phyloP scores from a whole-genome alignment of 1,140 invertebrate genomes.

The Atta texana region DNA sequence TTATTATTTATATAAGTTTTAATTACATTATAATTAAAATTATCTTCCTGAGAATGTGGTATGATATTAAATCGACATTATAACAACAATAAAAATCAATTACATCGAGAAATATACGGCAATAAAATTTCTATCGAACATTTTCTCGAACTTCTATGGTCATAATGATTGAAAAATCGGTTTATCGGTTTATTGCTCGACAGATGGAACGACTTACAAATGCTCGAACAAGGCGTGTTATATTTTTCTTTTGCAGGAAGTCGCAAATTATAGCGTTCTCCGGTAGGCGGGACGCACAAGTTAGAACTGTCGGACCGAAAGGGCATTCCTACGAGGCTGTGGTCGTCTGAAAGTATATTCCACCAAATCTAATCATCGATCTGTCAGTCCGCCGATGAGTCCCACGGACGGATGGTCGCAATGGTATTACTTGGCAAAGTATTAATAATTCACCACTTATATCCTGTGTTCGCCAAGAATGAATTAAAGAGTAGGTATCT shows the following conservation, averaged over 20 bases:
- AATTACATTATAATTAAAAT: neutral
- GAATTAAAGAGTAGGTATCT: neutral
- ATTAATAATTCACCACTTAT: conserved; percentile 39
- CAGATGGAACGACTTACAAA: neutral
- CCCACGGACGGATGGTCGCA: neutral
- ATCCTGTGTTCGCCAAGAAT: neutral
- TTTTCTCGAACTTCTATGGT: neutral
- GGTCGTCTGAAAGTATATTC: conserved; percentile 68
- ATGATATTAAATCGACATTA: conserved; percentile 13
- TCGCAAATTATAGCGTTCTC: conserved; percentile 33
- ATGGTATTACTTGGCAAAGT: neutral
- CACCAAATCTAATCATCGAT: conserved; percentile 41
- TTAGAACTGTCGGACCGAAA: conserved; percentile 37
- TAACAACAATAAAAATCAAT: neutral
- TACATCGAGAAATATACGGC: neutral
- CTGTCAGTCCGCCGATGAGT: conserved; percentile 24
- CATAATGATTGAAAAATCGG: neutral
- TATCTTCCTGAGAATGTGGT: neutral
- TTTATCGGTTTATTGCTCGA: neutral
- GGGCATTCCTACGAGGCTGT: conserved; percentile 67
- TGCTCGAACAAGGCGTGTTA: neutral
- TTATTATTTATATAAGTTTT: neutral
- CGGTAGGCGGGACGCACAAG: conserved; percentile 9
- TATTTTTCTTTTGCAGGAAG: conserved; percentile 39
- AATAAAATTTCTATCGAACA: neutral